Percentiles rank a stretch among this genome's conserved stretches.
phyloP scores from a whole-genome alignment of 2,113 vertebrate species.

The Corythoichthys intestinalis region DNA sequence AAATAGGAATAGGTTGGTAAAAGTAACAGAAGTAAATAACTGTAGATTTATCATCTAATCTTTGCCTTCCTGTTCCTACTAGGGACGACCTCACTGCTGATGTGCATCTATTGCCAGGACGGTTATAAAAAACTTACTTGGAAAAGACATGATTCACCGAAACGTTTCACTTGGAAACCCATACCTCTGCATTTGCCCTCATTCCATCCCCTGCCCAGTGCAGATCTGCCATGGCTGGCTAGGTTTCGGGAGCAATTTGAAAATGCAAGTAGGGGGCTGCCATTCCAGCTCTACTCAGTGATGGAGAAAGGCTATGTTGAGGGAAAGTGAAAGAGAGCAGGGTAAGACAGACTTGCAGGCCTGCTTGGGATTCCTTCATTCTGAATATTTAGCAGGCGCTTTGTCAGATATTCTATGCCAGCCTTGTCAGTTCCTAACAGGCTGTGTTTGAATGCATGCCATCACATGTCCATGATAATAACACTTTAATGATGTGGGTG shows the following conservation, averaged over 20 bases:
- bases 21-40: background rate
- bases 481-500: conserved; percentile 37
- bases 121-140: conserved; percentile 13
- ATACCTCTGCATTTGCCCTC: conserved; percentile 35
- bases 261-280: conserved; percentile 34
- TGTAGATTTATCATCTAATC: background rate
- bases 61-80: conserved; percentile 18
- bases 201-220: conserved; percentile 29
- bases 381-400: conserved; percentile 6
- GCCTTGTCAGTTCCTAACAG: conserved; percentile 14
- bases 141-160: conserved; percentile 11
- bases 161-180: conserved; percentile 32
- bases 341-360: conserved; percentile 8
- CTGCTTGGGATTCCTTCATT: conserved; percentile 2
- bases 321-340: background rate
- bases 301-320: conserved; percentile 3
- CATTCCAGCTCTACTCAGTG: conserved; percentile 28
- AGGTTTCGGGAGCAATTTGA: conserved; percentile 43
- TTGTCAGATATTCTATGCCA: conserved; percentile 13
- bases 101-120: conserved; percentile 25
- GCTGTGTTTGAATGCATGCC: conserved; percentile 2
- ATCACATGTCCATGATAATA: conserved; percentile 16
- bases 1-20: background rate
- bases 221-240: conserved; percentile 38
- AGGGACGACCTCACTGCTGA: conserved; percentile 17